These are phyloP conservation scores for Apeira syringaria DNA, from an alignment of 2,888 invertebrate genomes.

Conservation along the genomic window DNA sequence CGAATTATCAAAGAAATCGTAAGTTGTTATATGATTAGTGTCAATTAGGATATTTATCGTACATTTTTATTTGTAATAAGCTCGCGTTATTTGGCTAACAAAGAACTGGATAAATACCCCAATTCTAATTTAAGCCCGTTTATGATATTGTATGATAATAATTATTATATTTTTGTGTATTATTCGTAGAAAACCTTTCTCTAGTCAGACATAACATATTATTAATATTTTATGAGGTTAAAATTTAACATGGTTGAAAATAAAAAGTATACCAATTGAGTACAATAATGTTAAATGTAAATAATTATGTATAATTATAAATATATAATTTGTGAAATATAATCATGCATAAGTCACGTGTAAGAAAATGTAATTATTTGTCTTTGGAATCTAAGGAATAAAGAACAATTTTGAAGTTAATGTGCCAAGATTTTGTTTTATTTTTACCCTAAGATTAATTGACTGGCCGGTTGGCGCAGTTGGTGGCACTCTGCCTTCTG, in stretches of 20 bases:
- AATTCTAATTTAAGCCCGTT: too few species aligned
- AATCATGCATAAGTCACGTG: constrained; percentile 50
- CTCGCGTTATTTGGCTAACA: too few species aligned
- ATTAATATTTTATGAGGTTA: constrained; percentile 21
- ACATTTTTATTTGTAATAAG: too few species aligned
- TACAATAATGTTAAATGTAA: constrained; percentile 78
- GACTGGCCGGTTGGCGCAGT: too few species aligned
- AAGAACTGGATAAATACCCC: too few species aligned
- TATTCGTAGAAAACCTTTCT: constrained; percentile 21
- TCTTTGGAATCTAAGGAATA: constrained; percentile 65
- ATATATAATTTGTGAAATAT: constrained; percentile 58
- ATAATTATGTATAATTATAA: constrained; percentile 41
- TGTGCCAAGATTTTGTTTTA: constrained; percentile 77
- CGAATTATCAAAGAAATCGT: too few species aligned
- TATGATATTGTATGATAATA: too few species aligned
- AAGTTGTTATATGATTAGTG: too few species aligned
- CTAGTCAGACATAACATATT: constrained; percentile 17
- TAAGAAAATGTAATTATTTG: constrained; percentile 63
- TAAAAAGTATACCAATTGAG: constrained; percentile 74
- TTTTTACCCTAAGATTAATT: constrained; percentile 6
- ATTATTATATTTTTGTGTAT: too few species aligned
- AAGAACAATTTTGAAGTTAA: constrained; percentile 79
- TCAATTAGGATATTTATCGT: too few species aligned
- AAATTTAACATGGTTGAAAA: constrained; percentile 52
- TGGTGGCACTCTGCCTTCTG: too few species aligned